phyloP scores from a whole-genome alignment of 2,888 invertebrate genomes.

The Lasioglossum malachurum region DNA sequence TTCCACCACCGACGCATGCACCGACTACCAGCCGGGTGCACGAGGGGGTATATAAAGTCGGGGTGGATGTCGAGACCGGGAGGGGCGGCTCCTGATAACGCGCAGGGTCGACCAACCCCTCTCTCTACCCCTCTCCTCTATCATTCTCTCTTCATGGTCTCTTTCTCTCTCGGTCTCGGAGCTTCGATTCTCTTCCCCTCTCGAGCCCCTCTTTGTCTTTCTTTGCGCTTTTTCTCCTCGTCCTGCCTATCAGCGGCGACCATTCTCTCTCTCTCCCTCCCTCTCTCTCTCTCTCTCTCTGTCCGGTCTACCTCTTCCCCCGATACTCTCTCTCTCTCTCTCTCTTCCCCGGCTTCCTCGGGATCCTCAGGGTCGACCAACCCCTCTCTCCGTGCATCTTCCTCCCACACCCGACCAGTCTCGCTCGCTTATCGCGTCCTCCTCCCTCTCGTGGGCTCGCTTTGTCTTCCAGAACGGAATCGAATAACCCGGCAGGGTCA shows the following conservation, averaged over 20 bases:
- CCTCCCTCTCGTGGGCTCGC: slow-evolving; percentile 27
- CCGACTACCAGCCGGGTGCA: slow-evolving; percentile 46
- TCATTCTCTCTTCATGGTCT: slow-evolving; percentile 6
- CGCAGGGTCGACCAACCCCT: slow-evolving; percentile 82
- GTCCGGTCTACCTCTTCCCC: neutral
- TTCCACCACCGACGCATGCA: slow-evolving; percentile 59
- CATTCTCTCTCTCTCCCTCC: neutral
- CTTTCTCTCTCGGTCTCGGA: neutral
- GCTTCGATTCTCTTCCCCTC: slow-evolving; percentile 21
- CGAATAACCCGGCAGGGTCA: slow-evolving; percentile 63
- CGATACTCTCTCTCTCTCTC: slow-evolving; percentile 40
- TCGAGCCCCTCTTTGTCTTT: slow-evolving; percentile 28
- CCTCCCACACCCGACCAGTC: slow-evolving; percentile 49
- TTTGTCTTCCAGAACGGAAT: slow-evolving; percentile 47
- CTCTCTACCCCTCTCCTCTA: slow-evolving; percentile 53
- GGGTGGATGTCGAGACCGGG: slow-evolving; percentile 73
- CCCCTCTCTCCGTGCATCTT: slow-evolving; percentile 56
- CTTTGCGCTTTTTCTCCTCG: neutral
- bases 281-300: neutral
- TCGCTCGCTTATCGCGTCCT: slow-evolving; percentile 38
- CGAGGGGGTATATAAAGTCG: slow-evolving; percentile 67
- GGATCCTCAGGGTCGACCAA: slow-evolving; percentile 52
- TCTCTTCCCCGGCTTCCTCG: slow-evolving; percentile 62
- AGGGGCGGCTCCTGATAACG: slow-evolving; percentile 80
- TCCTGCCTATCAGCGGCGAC: slow-evolving; percentile 25